Percentiles rank a stretch among this genome's conserved stretches.
Conservation (phyloP, 2,888 invertebrate species). For the Thera obeliscata region DNA sequence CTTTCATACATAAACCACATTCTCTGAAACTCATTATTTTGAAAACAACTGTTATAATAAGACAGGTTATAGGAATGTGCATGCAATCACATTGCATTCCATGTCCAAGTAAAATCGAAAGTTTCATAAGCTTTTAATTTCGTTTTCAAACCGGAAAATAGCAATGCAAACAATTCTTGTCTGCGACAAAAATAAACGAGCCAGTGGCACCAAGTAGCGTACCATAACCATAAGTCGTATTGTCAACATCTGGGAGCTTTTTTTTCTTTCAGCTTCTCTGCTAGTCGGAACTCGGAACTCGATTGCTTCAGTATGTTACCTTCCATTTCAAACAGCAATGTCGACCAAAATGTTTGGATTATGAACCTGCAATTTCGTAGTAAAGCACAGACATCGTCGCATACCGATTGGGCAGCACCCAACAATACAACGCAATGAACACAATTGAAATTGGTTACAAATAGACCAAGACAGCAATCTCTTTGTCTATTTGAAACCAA, state of each 20-base stretch:
- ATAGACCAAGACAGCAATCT: neutral
- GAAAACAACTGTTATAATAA: constrained; percentile 12
- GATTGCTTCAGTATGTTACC: neutral
- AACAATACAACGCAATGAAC: constrained; percentile 1
- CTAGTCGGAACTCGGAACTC: constrained; percentile 13
- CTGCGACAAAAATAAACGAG: constrained; percentile 31
- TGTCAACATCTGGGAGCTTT: constrained; percentile 28
- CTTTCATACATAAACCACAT: constrained; percentile 6
- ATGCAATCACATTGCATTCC: constrained; percentile 27
- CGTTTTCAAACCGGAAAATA: constrained; percentile 32
- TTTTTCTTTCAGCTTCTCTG: constrained; percentile 5
- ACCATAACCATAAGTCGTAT: constrained; percentile 23
- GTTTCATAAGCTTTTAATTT: constrained; percentile 29
- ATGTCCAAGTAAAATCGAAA: constrained; percentile 28
- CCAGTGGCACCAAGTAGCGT: constrained; percentile 21
- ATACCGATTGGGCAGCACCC: neutral
- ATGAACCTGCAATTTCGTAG: neutral
- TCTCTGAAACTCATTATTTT: constrained; percentile 13
- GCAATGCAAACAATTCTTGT: constrained; percentile 30
- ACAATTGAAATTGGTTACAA: constrained; percentile 6
- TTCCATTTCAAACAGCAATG: neutral
- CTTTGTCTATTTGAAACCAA: neutral
- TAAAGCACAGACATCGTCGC: neutral
- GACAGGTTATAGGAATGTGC: constrained; percentile 13
- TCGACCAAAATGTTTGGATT: neutral